A percentile compares a stretch with the other conserved stretches of the same genome.
phyloP scores from a whole-genome alignment of 2,113 vertebrate species.

The Anarrhichthys ocellatus region DNA sequence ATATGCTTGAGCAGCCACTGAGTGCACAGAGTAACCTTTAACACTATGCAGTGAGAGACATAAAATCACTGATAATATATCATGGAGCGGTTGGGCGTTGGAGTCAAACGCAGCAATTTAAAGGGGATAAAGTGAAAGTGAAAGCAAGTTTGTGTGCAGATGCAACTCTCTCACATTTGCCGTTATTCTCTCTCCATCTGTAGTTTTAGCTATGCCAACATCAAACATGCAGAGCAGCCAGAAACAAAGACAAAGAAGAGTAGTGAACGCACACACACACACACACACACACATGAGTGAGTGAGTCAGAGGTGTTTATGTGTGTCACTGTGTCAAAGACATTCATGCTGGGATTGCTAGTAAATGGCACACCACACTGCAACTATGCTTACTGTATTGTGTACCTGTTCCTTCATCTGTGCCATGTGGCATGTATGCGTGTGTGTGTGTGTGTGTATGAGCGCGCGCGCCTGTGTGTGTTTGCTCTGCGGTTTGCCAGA shows the following conservation, averaged over 20 bases:
- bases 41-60: conserved; percentile 27
- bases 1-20: conserved; percentile 36
- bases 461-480: conserved; percentile 14
- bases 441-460: not conserved
- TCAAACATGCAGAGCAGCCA: conserved; percentile 17
- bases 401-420: conserved; percentile 51
- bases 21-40: conserved; percentile 33
- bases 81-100: not conserved
- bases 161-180: not conserved
- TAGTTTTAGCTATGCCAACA: conserved; percentile 10
- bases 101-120: conserved; percentile 41
- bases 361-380: conserved; percentile 50
- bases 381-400: conserved; percentile 34
- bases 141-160: not conserved
- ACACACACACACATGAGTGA: conserved; percentile 13
- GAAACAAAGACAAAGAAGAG: conserved; percentile 3
- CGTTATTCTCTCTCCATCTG: not conserved
- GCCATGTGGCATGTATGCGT: conserved; percentile 28
- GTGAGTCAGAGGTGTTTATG: conserved; percentile 63
- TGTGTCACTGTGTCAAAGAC: conserved; percentile 72
- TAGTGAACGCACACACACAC: conserved; percentile 1
- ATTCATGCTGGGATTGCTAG: conserved; percentile 50
- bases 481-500: conserved; percentile 57
- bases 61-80: conserved; percentile 22
- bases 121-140: conserved; percentile 6